Evolutionary conservation across 1,140 invertebrate species (phyloP), one percentile per base, ranked within the genome.

Genomic region (Drosophila santomea): DNA sequence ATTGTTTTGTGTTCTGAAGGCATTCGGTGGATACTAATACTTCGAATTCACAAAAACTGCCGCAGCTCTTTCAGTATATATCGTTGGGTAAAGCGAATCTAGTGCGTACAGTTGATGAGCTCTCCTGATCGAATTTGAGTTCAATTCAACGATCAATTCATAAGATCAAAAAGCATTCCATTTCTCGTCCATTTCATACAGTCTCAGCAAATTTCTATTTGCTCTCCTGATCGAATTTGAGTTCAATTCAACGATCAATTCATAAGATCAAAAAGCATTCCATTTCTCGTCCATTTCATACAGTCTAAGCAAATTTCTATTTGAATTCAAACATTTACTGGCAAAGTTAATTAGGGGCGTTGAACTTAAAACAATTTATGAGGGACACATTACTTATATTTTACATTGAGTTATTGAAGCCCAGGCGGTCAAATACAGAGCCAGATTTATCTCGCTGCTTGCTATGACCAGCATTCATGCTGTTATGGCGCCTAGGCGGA

Each of bases 391-490:
- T 51, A 64, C 11, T 58, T 50, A 50, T 28, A 23, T 36, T 45
- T 77, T 80, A 88, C 38, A 88, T 57, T 25, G 80, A 88, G 35
- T 83, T 91, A 56, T 90, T 90, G 44, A 91, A 90, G 14, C 91
- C 91, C 28, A 92, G 61, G n/a, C 91, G 82, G 61, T 92, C 84
- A 36, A 92, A 92, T 14, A 92, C 91, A 12, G 89, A 91, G 6
- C 74, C 75, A 3, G 68, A 4, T 62, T 79, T 54, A 39, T 44
- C 60, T 48, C 78, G 47, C 48, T 56, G 73, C 72, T 72, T 74
- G 48, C 54, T 54, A 44, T 63, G 51, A 15, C 61, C 62, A 51
- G 63, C 52, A 78, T 88, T 90, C 38, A 85, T 58, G 60, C 85
- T 77, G 38, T 69, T 54, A 43, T 74, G 50, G 0, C 78, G 61